These are phyloP conservation scores for Garra rufa DNA, from an alignment of 2,113 vertebrate species.

Conservation along the genomic window DNA sequence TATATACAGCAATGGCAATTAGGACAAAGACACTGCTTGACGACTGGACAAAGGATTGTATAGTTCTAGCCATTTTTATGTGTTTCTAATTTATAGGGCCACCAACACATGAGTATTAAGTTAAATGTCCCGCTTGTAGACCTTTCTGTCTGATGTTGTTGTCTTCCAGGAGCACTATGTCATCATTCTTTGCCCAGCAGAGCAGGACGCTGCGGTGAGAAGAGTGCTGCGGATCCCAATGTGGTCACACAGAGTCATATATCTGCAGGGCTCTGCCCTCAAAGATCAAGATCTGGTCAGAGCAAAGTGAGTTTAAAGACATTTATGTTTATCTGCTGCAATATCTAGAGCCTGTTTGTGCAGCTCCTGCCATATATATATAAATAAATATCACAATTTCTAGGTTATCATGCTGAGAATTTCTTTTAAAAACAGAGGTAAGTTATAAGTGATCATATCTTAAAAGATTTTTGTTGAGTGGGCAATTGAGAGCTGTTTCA, in stretches of 20 bases:
- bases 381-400: too few relatives aligned
- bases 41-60: too few relatives aligned
- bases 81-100: too few relatives aligned
- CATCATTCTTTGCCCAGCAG: slow-evolving; percentile 84
- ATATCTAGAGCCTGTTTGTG: not conserved
- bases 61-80: too few relatives aligned
- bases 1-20: not conserved
- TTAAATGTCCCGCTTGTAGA: too few relatives aligned
- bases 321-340: not conserved
- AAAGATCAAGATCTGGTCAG: slow-evolving; percentile 86
- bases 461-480: not conserved
- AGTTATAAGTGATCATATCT: not conserved
- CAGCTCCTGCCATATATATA: not conserved
- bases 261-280: slow-evolving; percentile 84
- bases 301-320: slow-evolving; percentile 79
- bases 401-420: not conserved
- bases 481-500: not conserved
- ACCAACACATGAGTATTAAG: too few relatives aligned
- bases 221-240: slow-evolving; percentile 85
- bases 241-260: slow-evolving; percentile 88
- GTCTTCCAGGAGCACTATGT: slow-evolving; percentile 82
- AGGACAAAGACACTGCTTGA: not conserved
- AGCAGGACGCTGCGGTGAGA: slow-evolving; percentile 85
- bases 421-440: not conserved
- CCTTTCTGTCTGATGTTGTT: not conserved